A percentile compares a stretch with the other conserved stretches of the same genome.
phyloP scores from a whole-genome alignment of 2,113 vertebrate species.

The Leptobrachium ailaonicum region DNA sequence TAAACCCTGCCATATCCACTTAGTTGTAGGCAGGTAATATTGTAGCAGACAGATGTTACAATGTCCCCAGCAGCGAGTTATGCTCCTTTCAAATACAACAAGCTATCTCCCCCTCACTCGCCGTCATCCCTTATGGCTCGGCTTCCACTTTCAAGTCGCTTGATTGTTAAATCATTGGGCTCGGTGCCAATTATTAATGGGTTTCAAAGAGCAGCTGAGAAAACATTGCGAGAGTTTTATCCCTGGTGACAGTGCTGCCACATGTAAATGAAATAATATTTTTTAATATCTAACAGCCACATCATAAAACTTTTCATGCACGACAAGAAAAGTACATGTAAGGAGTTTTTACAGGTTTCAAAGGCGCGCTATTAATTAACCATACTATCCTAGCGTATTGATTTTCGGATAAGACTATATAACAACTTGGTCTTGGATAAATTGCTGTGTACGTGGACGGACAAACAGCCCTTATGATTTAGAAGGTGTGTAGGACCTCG shows the following conservation, averaged over 20 bases:
- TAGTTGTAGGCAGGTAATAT: constrained; percentile 44
- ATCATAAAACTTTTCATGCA: constrained; percentile 39
- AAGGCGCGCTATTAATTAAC: constrained; percentile 44
- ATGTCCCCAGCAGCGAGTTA: constrained; percentile 29
- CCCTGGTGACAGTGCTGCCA: constrained; percentile 39
- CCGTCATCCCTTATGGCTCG: constrained; percentile 28
- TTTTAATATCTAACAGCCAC: constrained; percentile 49
- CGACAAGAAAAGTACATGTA: constrained; percentile 39
- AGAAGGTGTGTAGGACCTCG: background rate
- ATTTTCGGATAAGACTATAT: constrained; percentile 42
- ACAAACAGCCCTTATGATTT: background rate
- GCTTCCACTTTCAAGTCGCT: constrained; percentile 42
- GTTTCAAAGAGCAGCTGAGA: constrained; percentile 46
- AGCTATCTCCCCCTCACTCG: constrained; percentile 25
- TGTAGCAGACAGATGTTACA: constrained; percentile 44
- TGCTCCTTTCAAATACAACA: constrained; percentile 32
- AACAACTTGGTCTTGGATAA: background rate
- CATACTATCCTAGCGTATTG: constrained; percentile 26
- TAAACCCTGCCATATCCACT: constrained; percentile 12
- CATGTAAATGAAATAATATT: constrained; percentile 49
- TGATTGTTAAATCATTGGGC: constrained; percentile 48
- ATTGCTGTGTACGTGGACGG: background rate
- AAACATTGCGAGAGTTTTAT: constrained; percentile 36
- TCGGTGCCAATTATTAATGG: constrained; percentile 46
- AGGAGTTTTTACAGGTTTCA: constrained; percentile 42